phyloP scores from a whole-genome alignment of 1,140 invertebrate genomes.

The Platorchestia sp. region DNA sequence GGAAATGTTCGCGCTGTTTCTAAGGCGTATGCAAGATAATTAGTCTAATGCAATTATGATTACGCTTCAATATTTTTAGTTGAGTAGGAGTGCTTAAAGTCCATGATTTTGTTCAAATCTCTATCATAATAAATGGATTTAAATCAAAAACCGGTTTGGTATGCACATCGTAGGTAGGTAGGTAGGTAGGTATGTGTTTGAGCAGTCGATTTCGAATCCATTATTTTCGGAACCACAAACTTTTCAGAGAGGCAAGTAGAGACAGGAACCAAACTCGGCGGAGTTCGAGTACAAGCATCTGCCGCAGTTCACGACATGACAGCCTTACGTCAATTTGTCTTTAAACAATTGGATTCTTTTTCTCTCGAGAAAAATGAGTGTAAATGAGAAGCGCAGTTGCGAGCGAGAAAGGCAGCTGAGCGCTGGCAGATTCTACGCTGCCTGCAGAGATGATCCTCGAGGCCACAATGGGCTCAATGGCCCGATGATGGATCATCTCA shows the following conservation, averaged over 20 bases:
- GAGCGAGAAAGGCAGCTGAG: background rate
- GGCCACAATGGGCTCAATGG: background rate
- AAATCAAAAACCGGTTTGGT: background rate
- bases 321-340: background rate
- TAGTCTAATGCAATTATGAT: no score
- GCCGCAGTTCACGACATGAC: background rate
- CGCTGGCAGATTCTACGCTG: background rate
- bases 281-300: background rate
- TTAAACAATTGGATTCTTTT: background rate
- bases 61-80: no score
- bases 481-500: conserved; percentile 36
- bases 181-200: no score
- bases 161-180: no score
- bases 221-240: background rate
- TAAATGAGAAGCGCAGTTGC: background rate
- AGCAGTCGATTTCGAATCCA: background rate
- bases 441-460: conserved; percentile 4
- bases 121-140: no score
- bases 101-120: no score
- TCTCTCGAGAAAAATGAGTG: background rate
- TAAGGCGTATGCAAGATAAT: no score
- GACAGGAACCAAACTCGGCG: background rate
- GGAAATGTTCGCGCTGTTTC: no score
- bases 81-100: no score
- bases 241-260: background rate